Base-by-base conservation (phyloP, 2,888 invertebrate species). In the Caenorhabditis imperialis region DNA sequence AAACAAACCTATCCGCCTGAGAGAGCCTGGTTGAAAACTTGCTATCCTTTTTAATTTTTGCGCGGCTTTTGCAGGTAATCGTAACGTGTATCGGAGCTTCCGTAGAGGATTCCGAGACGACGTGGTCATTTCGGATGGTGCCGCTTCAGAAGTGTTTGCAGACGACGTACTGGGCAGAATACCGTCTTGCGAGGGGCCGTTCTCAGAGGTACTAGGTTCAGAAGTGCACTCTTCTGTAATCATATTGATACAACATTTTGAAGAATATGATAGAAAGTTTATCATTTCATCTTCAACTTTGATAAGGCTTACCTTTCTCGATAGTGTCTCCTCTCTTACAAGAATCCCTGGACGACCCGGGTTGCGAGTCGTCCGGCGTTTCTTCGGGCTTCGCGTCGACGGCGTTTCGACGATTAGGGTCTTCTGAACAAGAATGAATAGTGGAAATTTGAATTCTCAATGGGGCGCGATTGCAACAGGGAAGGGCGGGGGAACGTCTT, bases 1-100 rank as follows among this genome's bases (percentile, higher is more conserved):
- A 38, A 33, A 42, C 61, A 1, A n/a, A 67, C 79, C 79, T 61
- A 81, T 44, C 47, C 72, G 50, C 16, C 79, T 47, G 30, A 82
- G 25, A 8, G 82, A 72, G 37, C 71, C 71, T 18, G 82, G 82
- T 48, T 79, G 82, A 61, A 69, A 60, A 42, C 44, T 75, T 4
- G 78, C 76, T 40, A 82, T 79, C 40, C 82, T 33, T 70, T 81
- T 81, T n/a, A 82, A 53, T 42, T 77, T 63, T 25, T 63, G 47
- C 12, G 80, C 82, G 14, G 76, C 72, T 57, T 75, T 79, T 12
- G 72, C 55, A 12, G 75, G 65, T 25, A 80, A 44, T 40, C 76
- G 74, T 20, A 80, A 48, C 0, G 77, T 48, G 22, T 70, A 75
- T 5, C 75, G 73, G 16, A 65, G 23, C 23, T 58, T 58, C 30